These are phyloP conservation scores for Hypotaenidia okinawae DNA, from an alignment of 2,797 vertebrate species.

Conservation along the genomic window DNA sequence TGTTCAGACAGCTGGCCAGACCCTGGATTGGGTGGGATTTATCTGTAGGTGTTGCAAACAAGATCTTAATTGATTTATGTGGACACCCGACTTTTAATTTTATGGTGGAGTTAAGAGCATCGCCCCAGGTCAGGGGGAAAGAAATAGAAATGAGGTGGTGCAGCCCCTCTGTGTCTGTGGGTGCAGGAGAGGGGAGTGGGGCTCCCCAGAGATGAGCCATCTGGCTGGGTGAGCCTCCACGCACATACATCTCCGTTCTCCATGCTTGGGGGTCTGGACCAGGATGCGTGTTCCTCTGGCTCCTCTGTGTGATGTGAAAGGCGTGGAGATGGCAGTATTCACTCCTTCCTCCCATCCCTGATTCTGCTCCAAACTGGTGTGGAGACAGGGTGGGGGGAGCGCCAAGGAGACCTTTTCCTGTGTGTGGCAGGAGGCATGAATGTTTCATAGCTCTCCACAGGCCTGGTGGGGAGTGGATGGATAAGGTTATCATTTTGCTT, in stretches of 20 bases:
- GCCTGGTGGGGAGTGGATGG: background rate
- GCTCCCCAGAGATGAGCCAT: background rate
- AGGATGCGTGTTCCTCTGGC: fast-evolving
- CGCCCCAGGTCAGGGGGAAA: background rate
- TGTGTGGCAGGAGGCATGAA: background rate
- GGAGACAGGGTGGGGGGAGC: background rate
- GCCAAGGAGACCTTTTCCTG: background rate
- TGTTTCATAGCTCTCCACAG: background rate
- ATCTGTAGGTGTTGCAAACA: constrained; percentile 56
- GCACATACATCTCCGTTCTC: fast-evolving
- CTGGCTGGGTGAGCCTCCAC: fast-evolving
- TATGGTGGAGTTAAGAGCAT: background rate
- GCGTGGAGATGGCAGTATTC: fast-evolving
- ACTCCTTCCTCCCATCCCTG: background rate
- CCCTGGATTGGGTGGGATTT: background rate
- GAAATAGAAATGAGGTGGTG: background rate
- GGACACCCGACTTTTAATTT: constrained; percentile 30
- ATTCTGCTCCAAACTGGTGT: fast-evolving
- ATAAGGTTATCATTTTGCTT: background rate
- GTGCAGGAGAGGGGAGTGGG: fast-evolving
- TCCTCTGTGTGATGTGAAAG: background rate
- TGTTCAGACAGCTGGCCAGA: constrained; percentile 18
- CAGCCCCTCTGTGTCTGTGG: fast-evolving
- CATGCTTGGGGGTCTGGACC: background rate
- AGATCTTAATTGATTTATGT: constrained; percentile 53